Conservation (phyloP, 2,113 vertebrate species). For the Pelobates fuscus region DNA sequence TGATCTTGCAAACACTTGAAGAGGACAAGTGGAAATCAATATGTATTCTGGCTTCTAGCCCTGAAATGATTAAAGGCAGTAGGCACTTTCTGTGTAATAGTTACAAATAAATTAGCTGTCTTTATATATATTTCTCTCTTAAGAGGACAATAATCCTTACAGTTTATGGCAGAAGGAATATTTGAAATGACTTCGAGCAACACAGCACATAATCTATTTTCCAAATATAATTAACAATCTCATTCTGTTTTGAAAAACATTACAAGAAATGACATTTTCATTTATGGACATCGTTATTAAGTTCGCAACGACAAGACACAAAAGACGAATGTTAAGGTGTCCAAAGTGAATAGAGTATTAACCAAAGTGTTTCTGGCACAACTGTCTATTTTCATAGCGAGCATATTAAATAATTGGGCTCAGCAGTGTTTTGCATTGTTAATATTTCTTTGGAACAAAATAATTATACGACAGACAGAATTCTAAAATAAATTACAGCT, state of each 20-base stretch:
- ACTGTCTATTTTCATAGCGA: neutral
- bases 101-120: no score
- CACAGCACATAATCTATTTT: neutral
- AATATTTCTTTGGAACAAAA: neutral
- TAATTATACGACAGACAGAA: neutral
- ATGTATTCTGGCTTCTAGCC: no score
- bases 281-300: neutral
- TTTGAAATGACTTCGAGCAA: neutral
- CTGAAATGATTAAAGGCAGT: no score
- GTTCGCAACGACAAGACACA: neutral
- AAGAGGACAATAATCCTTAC: neutral
- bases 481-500: neutral
- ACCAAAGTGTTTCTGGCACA: neutral
- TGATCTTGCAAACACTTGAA: no score
- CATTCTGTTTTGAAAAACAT: neutral
- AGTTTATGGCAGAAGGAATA: neutral
- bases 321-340: neutral
- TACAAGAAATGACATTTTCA: neutral
- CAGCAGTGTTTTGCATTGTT: neutral
- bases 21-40: no score
- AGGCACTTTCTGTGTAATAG: no score
- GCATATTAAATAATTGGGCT: neutral
- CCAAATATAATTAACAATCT: neutral
- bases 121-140: no score
- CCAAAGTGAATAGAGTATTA: neutral